phyloP scores from a whole-genome alignment of 2,888 invertebrate genomes.

The Trachelus tabidus region DNA sequence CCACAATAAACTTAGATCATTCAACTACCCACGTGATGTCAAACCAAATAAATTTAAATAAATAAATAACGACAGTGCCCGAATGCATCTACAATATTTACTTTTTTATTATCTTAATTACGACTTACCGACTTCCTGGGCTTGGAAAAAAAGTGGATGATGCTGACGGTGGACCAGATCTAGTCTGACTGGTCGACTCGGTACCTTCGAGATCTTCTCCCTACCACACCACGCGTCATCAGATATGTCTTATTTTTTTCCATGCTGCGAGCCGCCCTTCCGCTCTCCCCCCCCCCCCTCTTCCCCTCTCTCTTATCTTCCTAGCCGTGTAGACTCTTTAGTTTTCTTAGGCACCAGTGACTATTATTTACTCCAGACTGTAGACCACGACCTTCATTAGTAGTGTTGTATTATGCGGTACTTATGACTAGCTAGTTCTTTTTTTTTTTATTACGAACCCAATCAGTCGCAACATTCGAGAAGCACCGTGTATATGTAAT shows the following conservation, averaged over 20 bases:
- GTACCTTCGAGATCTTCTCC: neutral
- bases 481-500: neutral
- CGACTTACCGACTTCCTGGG: neutral
- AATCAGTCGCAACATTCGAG: no score
- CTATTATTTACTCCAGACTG: neutral
- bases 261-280: neutral
- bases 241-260: neutral
- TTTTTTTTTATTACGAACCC: neutral
- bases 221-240: neutral
- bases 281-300: no score
- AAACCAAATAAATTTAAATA: neutral
- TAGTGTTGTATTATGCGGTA: constrained; percentile 27
- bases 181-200: neutral
- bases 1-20: neutral
- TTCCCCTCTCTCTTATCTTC: neutral
- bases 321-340: neutral
- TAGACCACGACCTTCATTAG: constrained; percentile 25
- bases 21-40: neutral
- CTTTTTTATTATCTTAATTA: neutral
- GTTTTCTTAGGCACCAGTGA: neutral
- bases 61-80: neutral
- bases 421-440: constrained; percentile 13
- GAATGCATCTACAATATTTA: neutral
- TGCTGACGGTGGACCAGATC: neutral
- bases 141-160: neutral